Evolutionary conservation across 2,113 vertebrate species (phyloP), one percentile per base, ranked within the genome.

Genomic region (Micronycteris hirsuta): DNA sequence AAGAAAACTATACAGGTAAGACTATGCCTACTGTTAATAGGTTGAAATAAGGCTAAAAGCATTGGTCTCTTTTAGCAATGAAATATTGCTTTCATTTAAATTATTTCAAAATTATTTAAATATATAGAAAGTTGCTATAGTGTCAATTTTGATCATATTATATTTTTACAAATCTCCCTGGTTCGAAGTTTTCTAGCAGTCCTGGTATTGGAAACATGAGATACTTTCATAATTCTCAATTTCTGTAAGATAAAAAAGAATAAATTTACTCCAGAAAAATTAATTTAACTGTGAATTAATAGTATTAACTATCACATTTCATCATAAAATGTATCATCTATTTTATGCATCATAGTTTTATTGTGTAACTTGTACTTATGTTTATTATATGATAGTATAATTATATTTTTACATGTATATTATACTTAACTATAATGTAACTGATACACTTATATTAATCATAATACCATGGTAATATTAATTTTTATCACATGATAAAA

Each of bases 1-100:
- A 20, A 20, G 84, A 95, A 49, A 47, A 93, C 36, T 49, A 47
- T 52, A 96, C 8, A 97, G 93, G 96, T 97, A 97, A 89, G 94
- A 84, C 14, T 31, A 61, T 73, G 70, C 36, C 16, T 70, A 5
- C 73, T 19, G 65, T 92, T 56, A 82, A 54, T 33, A 84, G 28
- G 7, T 71, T 65, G 38, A 96, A 91, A 49, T 80, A 91, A 86
- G 13, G 31, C 22, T 70, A 43, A 90, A 61, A 89, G 52, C 14
- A 61, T 11, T n/a, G 16, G 3, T 88, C 5, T 80, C 24, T 73
- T 73, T 54, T 71, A 65, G 6, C 11, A 71, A 16, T 47, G 33
- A 86, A 81, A 68, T 71, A 26, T 33, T 93, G n/a, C 38, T 71
- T 96, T 95, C 11, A 58, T 65, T 96, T 91, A 68, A 82, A 90